Evolutionary conservation across 2,888 invertebrate genomes (phyloP).

Genomic region (Drosophila sordidula): DNA sequence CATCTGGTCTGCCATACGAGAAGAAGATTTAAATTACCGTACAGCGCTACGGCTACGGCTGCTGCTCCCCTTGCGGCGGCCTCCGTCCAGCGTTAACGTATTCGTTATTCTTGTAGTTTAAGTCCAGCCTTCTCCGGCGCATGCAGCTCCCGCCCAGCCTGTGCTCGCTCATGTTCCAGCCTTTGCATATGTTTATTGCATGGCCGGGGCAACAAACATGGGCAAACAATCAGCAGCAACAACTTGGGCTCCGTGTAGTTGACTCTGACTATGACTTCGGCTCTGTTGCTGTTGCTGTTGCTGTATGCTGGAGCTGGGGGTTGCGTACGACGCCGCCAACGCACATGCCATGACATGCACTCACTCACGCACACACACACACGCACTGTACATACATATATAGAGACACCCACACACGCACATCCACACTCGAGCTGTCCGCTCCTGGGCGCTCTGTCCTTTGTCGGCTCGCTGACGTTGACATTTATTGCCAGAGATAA

Average conservation of each 20-base stretch:
- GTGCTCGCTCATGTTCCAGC: constrained; percentile 44
- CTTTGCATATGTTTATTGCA: constrained; percentile 58
- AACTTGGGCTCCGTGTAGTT: constrained; percentile 30
- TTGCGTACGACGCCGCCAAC: constrained; percentile 36
- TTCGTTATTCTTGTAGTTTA: constrained; percentile 56
- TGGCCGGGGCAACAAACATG: constrained; percentile 56
- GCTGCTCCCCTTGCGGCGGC: constrained; percentile 7
- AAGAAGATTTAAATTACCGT: constrained; percentile 62
- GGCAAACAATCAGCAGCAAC: constrained; percentile 47
- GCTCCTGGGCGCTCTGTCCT: constrained; percentile 75
- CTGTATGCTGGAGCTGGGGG: constrained; percentile 33
- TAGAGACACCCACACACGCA: constrained; percentile 23
- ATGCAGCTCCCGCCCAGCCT: constrained; percentile 9
- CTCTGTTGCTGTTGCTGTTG: constrained; percentile 7
- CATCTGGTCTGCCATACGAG: constrained; percentile 63
- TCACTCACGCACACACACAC: constrained; percentile 11
- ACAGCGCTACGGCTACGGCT: constrained; percentile 3
- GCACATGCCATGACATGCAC: constrained; percentile 30
- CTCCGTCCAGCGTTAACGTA: constrained; percentile 25
- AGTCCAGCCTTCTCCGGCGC: constrained; percentile 30
- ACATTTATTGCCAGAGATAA: constrained; percentile 82
- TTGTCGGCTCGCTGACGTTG: constrained; percentile 81
- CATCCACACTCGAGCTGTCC: constrained; percentile 32
- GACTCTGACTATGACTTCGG: constrained; percentile 2
- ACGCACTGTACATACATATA: constrained; percentile 40